Evolutionary conservation across 2,888 invertebrate genomes (phyloP).

Genomic region (Scaptomyza cyrtandrae): DNA sequence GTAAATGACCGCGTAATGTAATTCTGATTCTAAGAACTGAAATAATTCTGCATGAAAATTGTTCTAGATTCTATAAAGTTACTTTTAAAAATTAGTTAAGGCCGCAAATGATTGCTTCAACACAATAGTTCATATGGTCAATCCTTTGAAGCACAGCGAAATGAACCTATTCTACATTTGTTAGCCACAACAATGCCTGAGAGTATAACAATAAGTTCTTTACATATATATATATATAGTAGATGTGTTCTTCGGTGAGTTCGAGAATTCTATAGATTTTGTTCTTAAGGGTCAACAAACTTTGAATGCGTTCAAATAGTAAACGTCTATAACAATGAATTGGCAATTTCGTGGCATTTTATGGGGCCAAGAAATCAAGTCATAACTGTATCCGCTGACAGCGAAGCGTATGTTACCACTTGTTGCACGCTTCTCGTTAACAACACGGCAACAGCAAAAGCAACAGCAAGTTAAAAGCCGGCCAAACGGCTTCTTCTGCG

Average conservation of each 20-base stretch:
- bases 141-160: constrained; percentile 8
- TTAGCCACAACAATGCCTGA: constrained; percentile 12
- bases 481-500: constrained; percentile 24
- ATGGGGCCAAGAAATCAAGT: constrained; percentile 62
- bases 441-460: constrained; percentile 10
- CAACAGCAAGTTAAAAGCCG: constrained; percentile 2
- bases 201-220: constrained; percentile 45
- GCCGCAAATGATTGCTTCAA: background rate
- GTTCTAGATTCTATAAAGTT: background rate
- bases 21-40: too few species aligned
- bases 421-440: constrained; percentile 48
- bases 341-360: constrained; percentile 60
- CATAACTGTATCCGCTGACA: constrained; percentile 62
- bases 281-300: constrained; percentile 43
- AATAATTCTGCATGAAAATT: background rate
- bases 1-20: background rate
- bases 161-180: background rate
- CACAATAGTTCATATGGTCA: constrained; percentile 4
- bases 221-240: background rate
- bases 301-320: constrained; percentile 36
- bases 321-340: constrained; percentile 59
- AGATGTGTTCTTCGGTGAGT: too few species aligned
- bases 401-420: constrained; percentile 36
- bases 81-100: background rate
- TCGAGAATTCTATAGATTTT: constrained; percentile 32